Evolutionary conservation across 2,888 invertebrate species (phyloP).

Genomic region (Scrobipalpa costella): DNA sequence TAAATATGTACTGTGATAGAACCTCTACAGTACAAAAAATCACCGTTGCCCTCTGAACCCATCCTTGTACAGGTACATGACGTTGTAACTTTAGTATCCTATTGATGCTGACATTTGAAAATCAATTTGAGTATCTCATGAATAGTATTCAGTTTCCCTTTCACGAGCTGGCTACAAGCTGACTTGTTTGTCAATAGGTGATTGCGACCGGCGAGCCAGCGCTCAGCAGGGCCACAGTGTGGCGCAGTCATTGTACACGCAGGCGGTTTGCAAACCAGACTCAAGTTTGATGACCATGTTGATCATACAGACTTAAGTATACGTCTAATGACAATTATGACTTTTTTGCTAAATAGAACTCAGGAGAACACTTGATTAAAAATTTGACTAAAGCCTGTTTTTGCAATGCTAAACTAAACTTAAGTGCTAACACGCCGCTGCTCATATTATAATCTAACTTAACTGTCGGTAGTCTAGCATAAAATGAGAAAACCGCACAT

Average conservation of each 20-base stretch:
- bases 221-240: background rate
- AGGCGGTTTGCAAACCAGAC: background rate
- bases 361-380: too few species aligned
- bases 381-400: background rate
- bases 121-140: background rate
- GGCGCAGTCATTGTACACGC: background rate
- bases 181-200: slow-evolving; percentile 2
- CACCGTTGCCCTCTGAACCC: too few species aligned
- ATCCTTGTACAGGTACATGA: too few species aligned
- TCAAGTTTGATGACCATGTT: background rate
- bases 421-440: background rate
- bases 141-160: background rate
- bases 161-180: background rate
- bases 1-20: too few species aligned
- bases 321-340: slow-evolving; percentile 1
- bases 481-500: background rate
- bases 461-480: background rate
- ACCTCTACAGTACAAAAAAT: too few species aligned
- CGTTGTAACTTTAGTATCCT: too few species aligned
- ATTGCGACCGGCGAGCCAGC: background rate
- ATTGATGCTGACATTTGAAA: too few species aligned
- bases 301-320: background rate
- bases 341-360: too few species aligned
- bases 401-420: background rate
- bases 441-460: background rate